phyloP scores from a whole-genome alignment of 2,113 vertebrate species.

The Xyliphius kryptos region DNA sequence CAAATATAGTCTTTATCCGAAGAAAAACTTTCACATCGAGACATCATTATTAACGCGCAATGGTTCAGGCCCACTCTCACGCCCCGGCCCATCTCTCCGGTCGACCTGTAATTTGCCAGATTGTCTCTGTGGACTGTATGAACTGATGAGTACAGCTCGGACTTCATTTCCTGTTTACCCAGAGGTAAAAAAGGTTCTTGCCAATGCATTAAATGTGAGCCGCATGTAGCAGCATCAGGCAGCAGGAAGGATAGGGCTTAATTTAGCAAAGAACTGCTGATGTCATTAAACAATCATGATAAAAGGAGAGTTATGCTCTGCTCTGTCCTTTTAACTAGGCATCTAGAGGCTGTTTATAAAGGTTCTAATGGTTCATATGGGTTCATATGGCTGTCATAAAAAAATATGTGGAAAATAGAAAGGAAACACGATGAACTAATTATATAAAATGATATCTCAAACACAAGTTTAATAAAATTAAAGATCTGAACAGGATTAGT shows the following conservation, averaged over 20 bases:
- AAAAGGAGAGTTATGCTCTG: conserved; percentile 13
- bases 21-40: conserved; percentile 4
- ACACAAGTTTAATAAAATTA: no score
- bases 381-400: background rate
- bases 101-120: conserved; percentile 26
- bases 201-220: conserved; percentile 50
- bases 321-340: conserved; percentile 34
- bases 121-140: conserved; percentile 11
- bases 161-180: conserved; percentile 36
- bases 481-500: no score
- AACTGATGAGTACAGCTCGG: conserved; percentile 15
- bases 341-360: background rate
- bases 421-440: no score
- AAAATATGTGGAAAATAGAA: background rate
- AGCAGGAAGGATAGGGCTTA: conserved; percentile 39
- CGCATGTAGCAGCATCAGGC: conserved; percentile 37
- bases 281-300: conserved; percentile 45
- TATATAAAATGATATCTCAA: no score
- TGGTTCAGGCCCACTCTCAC: conserved; percentile 19
- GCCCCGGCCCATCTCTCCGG: conserved; percentile 15
- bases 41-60: conserved; percentile 23
- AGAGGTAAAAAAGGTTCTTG: conserved; percentile 42
- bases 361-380: background rate
- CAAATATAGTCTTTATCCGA: background rate
- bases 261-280: conserved; percentile 55